phyloP scores from a whole-genome alignment of 2,888 invertebrate species.

The Andricus curvator region DNA sequence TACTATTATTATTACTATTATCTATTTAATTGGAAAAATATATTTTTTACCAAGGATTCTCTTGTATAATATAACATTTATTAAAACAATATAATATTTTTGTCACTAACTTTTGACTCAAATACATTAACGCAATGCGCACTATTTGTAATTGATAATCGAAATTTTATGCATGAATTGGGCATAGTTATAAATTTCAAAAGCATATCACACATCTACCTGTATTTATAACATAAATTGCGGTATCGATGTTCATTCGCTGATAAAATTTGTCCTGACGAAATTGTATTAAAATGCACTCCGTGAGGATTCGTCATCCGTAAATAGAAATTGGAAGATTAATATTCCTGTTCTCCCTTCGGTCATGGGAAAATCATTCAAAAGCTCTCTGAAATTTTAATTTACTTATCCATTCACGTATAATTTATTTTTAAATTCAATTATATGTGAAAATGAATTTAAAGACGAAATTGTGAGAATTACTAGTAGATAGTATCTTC shows the following conservation, averaged over 20 bases:
- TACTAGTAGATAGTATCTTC: too few species aligned
- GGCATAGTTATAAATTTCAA: background rate
- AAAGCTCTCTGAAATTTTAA: background rate
- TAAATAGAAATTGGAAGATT: background rate
- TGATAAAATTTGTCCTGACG: background rate
- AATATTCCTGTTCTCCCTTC: background rate
- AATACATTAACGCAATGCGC: background rate
- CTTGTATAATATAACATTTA: too few species aligned
- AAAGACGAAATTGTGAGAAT: too few species aligned
- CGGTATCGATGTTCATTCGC: background rate
- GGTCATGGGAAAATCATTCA: background rate
- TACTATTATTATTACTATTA: too few species aligned
- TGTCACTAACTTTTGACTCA: background rate
- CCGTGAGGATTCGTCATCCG: background rate
- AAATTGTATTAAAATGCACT: slow-evolving; percentile 6
- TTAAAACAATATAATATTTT: background rate
- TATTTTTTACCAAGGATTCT: background rate
- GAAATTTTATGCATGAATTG: background rate
- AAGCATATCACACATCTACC: background rate
- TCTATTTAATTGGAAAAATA: too few species aligned
- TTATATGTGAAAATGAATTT: background rate
- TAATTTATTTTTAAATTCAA: background rate
- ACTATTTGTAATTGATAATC: background rate
- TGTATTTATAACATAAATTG: background rate
- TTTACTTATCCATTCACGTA: background rate